These are phyloP conservation scores for Dendroctonus valens DNA, from an alignment of 1,140 invertebrate species.

Conservation along the genomic window DNA sequence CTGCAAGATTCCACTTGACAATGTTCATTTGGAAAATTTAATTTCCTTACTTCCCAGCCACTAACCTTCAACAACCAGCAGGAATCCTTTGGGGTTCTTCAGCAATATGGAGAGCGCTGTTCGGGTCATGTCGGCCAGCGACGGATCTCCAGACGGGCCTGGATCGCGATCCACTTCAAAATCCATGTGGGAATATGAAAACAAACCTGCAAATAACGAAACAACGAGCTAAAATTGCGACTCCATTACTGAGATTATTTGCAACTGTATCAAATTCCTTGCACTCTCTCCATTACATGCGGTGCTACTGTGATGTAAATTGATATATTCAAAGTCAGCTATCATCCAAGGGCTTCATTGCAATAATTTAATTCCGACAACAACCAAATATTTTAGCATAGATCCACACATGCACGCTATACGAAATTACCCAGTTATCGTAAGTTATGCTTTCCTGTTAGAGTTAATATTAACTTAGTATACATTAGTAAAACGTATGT, in stretches of 20 bases:
- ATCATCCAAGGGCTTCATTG: too few species aligned
- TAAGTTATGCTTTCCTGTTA: constrained; percentile 2
- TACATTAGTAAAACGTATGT: not conserved
- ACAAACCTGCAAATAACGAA: constrained; percentile 53
- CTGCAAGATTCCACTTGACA: too few species aligned
- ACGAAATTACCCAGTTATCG: constrained; percentile 1
- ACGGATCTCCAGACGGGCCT: constrained; percentile 66
- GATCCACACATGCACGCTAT: not conserved
- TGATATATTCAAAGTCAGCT: too few species aligned
- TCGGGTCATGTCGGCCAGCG: constrained; percentile 79
- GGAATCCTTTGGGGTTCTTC: constrained; percentile 79
- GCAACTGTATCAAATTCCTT: too few species aligned
- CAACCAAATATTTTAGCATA: too few species aligned
- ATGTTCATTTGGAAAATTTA: too few species aligned
- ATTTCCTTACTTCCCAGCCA: not conserved
- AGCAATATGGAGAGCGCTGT: constrained; percentile 76
- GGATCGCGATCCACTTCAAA: constrained; percentile 59
- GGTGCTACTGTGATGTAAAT: too few species aligned
- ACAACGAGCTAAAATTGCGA: not conserved
- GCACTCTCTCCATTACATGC: too few species aligned
- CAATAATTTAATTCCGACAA: too few species aligned
- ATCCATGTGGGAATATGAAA: constrained; percentile 62
- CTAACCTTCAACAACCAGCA: constrained; percentile 86
- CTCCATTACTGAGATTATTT: too few species aligned
- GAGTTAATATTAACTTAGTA: constrained; percentile 5